Evolutionary conservation across 2,888 invertebrate genomes (phyloP).

Genomic region (Coecobrya sp.): DNA sequence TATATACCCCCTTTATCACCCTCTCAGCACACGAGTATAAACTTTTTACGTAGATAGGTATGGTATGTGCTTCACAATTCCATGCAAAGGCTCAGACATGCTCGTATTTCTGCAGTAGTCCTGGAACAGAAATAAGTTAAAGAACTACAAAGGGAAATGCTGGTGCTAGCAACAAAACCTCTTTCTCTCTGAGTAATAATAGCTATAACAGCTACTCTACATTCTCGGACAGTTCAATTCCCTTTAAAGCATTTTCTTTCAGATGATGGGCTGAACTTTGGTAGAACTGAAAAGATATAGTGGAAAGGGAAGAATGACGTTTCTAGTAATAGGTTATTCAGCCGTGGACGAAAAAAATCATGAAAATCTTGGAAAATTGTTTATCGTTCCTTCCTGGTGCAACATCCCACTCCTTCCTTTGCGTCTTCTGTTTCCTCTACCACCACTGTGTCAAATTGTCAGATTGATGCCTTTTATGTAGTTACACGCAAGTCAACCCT

Average conservation of each 20-base stretch:
- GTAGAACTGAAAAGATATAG: background rate
- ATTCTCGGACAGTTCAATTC: constrained; percentile 11
- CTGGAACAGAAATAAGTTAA: no score
- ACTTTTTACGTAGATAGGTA: no score
- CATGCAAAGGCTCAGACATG: no score
- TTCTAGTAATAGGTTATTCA: constrained; percentile 16
- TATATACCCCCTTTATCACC: no score
- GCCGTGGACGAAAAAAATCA: background rate
- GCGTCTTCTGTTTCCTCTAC: background rate
- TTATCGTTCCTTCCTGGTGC: background rate
- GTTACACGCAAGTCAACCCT: constrained; percentile 43
- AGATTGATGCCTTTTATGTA: constrained; percentile 67
- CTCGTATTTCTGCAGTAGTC: no score
- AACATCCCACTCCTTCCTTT: background rate
- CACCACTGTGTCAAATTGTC: constrained; percentile 64
- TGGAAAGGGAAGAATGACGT: constrained; percentile 17
- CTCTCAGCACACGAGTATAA: no score
- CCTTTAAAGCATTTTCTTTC: constrained; percentile 46
- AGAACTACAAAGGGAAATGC: constrained; percentile 41
- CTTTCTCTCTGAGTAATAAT: constrained; percentile 53
- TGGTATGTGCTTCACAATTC: no score
- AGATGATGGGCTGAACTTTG: constrained; percentile 31
- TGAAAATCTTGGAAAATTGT: constrained; percentile 53
- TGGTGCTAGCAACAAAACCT: constrained; percentile 33
- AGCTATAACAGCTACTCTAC: constrained; percentile 31